Percentiles rank a stretch among this genome's conserved stretches.
Conservation (phyloP, 1,140 invertebrate genomes). For the Centruroides sculpturatus region DNA sequence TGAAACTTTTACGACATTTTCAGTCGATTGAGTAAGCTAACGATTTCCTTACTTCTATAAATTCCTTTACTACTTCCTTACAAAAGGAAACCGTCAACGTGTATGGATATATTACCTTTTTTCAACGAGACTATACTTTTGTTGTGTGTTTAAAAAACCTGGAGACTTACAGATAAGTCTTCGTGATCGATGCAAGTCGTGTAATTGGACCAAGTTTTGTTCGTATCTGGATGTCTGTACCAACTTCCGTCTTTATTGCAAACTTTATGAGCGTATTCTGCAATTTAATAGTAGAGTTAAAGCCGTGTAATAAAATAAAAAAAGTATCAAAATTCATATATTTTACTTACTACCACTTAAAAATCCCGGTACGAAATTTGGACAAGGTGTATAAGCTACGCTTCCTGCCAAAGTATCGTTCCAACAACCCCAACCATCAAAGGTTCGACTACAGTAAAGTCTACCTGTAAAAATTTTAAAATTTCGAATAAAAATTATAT, state of each 20-base stretch:
- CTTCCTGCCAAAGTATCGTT: slow-evolving; percentile 56
- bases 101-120: no score
- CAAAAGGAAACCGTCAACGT: no score
- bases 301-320: no score
- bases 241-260: slow-evolving; percentile 42
- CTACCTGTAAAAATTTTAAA: not conserved
- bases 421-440: slow-evolving; percentile 78
- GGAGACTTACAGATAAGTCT: slow-evolving; percentile 43
- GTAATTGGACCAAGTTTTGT: slow-evolving; percentile 63
- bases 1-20: no score
- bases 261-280: slow-evolving; percentile 39
- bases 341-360: slow-evolving; percentile 24
- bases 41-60: no score
- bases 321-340: not conserved
- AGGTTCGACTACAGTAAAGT: slow-evolving; percentile 50
- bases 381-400: slow-evolving; percentile 51
- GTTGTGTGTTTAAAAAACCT: no score
- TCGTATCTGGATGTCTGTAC: slow-evolving; percentile 37
- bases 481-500: no score
- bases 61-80: no score
- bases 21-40: no score
- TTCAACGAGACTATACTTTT: no score
- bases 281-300: not conserved
- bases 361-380: slow-evolving; percentile 52
- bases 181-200: slow-evolving; percentile 64